A percentile compares a stretch with the other conserved stretches of the same genome.
Evolutionary conservation across 2,888 invertebrate species (phyloP).

Genomic region (Oscheius myriophilus): DNA sequence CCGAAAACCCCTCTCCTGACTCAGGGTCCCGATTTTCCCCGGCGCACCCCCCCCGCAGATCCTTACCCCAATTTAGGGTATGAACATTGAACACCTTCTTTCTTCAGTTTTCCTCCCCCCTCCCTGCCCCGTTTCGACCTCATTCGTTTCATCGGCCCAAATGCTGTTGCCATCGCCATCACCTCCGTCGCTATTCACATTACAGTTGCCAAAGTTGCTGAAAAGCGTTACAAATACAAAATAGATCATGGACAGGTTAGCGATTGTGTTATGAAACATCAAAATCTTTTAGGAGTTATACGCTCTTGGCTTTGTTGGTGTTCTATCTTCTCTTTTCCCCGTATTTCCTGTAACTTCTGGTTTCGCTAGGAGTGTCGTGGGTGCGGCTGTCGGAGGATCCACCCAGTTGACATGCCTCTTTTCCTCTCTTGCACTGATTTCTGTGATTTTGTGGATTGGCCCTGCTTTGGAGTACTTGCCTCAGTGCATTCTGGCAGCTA

Average conservation of each 20-base stretch:
- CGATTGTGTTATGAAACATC: no score
- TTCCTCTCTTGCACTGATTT: conserved; percentile 63
- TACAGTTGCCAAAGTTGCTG: conserved; percentile 67
- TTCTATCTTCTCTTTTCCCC: conserved; percentile 67
- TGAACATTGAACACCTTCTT: no score
- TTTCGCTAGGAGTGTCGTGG: conserved; percentile 67
- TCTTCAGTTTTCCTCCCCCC: conserved; percentile 64
- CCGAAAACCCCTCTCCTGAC: no score
- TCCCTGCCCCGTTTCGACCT: conserved; percentile 65
- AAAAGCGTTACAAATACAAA: conserved; percentile 67
- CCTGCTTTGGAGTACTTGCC: conserved; percentile 67
- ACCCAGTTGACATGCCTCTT: conserved; percentile 67
- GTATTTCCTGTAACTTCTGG: conserved; percentile 69
- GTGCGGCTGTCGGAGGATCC: conserved; percentile 65
- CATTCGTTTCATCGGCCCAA: conserved; percentile 60
- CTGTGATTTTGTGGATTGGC: conserved; percentile 67
- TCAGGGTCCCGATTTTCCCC: no score
- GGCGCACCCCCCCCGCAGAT: no score
- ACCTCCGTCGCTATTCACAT: conserved; percentile 67
- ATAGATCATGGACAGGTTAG: conserved; percentile 68
- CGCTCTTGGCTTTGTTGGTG: conserved; percentile 68
- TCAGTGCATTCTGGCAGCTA: conserved; percentile 64
- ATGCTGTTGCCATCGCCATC: conserved; percentile 64
- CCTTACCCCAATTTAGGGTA: no score
- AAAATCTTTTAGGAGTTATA: no score